phyloP scores from a whole-genome alignment of 30 jellyfish, hydroid and myxozoan species.

The Haliclystus octoradiatus region DNA sequence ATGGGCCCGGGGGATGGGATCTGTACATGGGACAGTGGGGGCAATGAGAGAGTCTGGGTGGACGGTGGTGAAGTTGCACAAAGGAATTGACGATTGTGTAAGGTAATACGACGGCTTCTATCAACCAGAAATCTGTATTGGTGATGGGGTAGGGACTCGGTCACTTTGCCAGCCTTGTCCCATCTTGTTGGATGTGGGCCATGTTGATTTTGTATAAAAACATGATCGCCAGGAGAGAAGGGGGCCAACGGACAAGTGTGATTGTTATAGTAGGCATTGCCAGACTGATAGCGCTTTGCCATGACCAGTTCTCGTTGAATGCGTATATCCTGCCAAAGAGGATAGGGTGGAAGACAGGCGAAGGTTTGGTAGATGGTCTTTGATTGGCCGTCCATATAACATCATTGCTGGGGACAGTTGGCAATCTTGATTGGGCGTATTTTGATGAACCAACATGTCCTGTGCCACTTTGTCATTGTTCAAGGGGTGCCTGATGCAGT shows the following conservation, averaged over 20 bases:
- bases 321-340: not conserved
- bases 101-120: not conserved
- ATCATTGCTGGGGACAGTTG: constrained; percentile 4
- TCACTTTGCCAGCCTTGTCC: not conserved
- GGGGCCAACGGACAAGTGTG: not conserved
- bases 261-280: not conserved
- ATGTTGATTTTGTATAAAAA: not conserved
- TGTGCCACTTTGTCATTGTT: not conserved
- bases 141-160: not conserved
- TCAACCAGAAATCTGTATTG: not conserved
- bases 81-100: not conserved
- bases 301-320: not conserved
- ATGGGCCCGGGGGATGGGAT: too few relatives aligned
- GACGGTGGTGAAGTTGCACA: not conserved
- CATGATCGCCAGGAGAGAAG: not conserved
- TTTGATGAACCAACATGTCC: not conserved
- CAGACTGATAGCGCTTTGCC: not conserved
- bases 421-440: constrained; percentile 6
- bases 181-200: not conserved
- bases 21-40: too few relatives aligned
- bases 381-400: not conserved
- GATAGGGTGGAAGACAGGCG: not conserved
- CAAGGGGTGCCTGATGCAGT: not conserved
- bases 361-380: not conserved
- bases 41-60: too few relatives aligned